phyloP scores from a whole-genome alignment of 2,797 vertebrate genomes.

The Siniperca obscura region DNA sequence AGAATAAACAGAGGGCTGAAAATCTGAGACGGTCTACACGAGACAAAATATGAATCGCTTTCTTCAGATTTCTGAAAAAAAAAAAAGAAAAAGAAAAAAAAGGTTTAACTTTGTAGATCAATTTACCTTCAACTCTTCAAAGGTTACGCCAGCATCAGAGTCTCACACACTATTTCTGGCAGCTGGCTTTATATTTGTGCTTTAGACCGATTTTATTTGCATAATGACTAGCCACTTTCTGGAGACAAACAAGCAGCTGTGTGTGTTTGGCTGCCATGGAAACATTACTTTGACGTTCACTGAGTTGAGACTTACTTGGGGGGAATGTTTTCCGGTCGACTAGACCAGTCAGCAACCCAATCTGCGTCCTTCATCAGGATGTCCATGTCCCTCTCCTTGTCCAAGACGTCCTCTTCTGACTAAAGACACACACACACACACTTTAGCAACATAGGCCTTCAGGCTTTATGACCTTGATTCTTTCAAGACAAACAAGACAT shows the following conservation, averaged over 20 bases:
- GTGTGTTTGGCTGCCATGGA: slow-evolving; percentile 35
- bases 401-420: slow-evolving; percentile 92
- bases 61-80: neutral
- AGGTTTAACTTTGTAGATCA: neutral
- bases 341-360: slow-evolving; percentile 98
- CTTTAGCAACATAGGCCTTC: neutral
- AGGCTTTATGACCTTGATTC: neutral
- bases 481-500: neutral
- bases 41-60: neutral
- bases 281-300: slow-evolving; percentile 43
- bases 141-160: neutral
- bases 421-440: slow-evolving; percentile 64
- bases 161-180: neutral
- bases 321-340: slow-evolving; percentile 97
- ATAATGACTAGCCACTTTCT: slow-evolving; percentile 6
- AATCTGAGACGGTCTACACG: neutral
- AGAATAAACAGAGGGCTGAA: neutral
- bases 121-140: neutral
- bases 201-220: neutral
- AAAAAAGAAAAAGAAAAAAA: no score
- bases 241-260: slow-evolving; percentile 35
- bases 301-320: slow-evolving; percentile 88
- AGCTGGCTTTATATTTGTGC: neutral
- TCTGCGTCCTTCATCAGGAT: slow-evolving; percentile 94
- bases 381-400: slow-evolving; percentile 94